Conservation (phyloP, 1,140 invertebrate genomes). For the roundworm (Caenorhabditis elegans) region WBcel235 BX284605.5:8590501-8591000, state of each 20-base stretch:
- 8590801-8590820: neutral
- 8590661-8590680: neutral
- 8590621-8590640: too few relatives aligned
- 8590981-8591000: too few relatives aligned
- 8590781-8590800: neutral
- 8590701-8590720: neutral
- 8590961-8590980: too few relatives aligned
- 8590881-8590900: too few relatives aligned
- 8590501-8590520: neutral
- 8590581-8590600: too few relatives aligned
- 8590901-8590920: too few relatives aligned
- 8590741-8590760: constrained; percentile 15
- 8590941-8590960: too few relatives aligned
- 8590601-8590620: neutral
- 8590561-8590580: neutral
- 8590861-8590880: too few relatives aligned
- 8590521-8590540: neutral
- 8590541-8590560: neutral
- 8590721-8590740: neutral
- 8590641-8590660: neutral
- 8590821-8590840: neutral
- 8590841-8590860: neutral
- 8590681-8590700: neutral
- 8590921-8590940: too few relatives aligned
- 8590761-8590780: neutral